Evolutionary conservation across 2,113 vertebrate species (phyloP).

Genomic region (Gobio gobio): DNA sequence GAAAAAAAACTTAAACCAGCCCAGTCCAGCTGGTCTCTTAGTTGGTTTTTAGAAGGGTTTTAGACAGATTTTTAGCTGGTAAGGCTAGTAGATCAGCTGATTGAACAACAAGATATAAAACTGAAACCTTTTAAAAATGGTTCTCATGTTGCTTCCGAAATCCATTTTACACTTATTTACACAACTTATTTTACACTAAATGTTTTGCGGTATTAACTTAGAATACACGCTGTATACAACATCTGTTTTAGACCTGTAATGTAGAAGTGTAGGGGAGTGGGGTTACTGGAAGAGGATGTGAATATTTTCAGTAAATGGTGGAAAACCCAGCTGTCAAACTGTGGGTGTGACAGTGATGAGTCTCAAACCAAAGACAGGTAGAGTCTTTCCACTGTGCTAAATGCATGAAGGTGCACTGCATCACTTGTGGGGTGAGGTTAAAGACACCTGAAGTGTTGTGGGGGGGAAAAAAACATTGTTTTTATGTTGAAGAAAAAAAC

Average conservation of each 20-base stretch:
- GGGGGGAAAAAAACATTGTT: not conserved
- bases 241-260: conserved; percentile 40
- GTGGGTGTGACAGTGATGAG: conserved; percentile 65
- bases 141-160: not conserved
- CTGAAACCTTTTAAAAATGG: not conserved
- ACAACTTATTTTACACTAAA: not conserved
- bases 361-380: conserved; percentile 58
- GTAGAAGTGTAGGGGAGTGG: conserved; percentile 32
- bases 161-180: too few species aligned
- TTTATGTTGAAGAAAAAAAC: conserved; percentile 34
- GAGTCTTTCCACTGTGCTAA: conserved; percentile 61
- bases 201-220: not conserved
- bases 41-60: not conserved
- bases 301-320: conserved; percentile 60
- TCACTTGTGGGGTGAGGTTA: conserved; percentile 11
- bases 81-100: not conserved
- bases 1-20: too few species aligned
- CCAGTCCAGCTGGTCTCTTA: not conserved
- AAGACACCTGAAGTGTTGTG: not conserved
- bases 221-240: not conserved
- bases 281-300: conserved; percentile 69
- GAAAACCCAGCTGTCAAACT: conserved; percentile 71
- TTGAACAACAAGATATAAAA: not conserved
- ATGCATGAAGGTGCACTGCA: not conserved
- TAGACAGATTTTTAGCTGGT: not conserved